Base-by-base conservation (phyloP, 2,888 invertebrate genomes). In the Apodemia duryi region DNA sequence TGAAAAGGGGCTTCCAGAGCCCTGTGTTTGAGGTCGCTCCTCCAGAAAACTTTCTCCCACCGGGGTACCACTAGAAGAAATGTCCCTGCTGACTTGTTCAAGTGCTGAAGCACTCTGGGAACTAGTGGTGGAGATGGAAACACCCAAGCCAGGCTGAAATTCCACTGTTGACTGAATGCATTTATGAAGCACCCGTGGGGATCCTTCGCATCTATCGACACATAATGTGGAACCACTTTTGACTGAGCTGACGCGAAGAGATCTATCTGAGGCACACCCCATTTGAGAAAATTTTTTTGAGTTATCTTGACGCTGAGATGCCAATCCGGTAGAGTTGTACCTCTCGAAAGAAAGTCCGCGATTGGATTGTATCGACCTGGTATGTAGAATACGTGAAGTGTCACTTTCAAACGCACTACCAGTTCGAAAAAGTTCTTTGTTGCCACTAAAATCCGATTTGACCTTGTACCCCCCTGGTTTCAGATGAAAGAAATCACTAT, bases 91-190 rank as follows among this genome's bases (percentile, higher is more conserved):
- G 49, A 13, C n/a, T 13, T 49, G 49, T 49, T 49, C 49, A 49
- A 49, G 5, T 49, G 49, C n/a, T n/a, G 5, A n/a, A 49, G 49
- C 6, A 49, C 49, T 49, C n/a, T 13, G 13, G 49, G 49, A n/a
- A 49, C n/a, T n/a, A 49, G n/a, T n/a, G 49, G n/a, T n/a, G 49
- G 49, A n/a, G 49, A n/a, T n/a, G 49, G 49, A n/a, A 49, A 49
- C 5, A 49, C 49, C 13, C n/a, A 49, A n/a, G n/a, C 49, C 49
- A 49, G 13, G 6, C n/a, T 49, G 49, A n/a, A 49, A 49, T 5
- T 5, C 49, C 49, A 49, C n/a, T n/a, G 49, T 4, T 49, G 49
- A n/a, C 49, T 49, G 49, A 49, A 49, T n/a, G 49, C 49, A 49
- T 49, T 49, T 49, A 49, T n/a, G n/a, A 49, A 49, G n/a, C 5